Conservation (phyloP, 2,888 invertebrate genomes). For the Limulus polyphemus region DNA sequence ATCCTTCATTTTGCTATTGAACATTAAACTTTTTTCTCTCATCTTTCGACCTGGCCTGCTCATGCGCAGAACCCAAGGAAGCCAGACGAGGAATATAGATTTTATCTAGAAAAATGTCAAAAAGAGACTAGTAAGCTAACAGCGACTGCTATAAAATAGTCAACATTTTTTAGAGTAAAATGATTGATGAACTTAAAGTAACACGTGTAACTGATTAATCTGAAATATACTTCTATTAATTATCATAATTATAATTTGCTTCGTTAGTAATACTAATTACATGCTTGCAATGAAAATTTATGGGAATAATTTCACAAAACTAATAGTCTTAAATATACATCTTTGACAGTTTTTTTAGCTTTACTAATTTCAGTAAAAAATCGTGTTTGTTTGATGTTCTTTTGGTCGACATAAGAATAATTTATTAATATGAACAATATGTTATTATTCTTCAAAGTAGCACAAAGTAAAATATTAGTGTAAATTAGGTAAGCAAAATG, state of each 20-base stretch:
- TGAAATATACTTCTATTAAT: too few relatives aligned
- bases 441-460: too few relatives aligned
- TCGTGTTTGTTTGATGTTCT: too few relatives aligned
- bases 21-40: conserved; percentile 61
- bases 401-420: too few relatives aligned
- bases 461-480: too few relatives aligned
- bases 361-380: too few relatives aligned
- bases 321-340: background rate
- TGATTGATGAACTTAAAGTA: too few relatives aligned
- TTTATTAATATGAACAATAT: too few relatives aligned
- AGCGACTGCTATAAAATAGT: background rate
- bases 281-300: background rate
- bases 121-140: background rate
- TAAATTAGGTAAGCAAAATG: too few relatives aligned
- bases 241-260: background rate
- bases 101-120: conserved; percentile 55
- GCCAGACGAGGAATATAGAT: conserved; percentile 88
- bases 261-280: background rate
- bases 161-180: too few relatives aligned
- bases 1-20: conserved; percentile 54
- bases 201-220: too few relatives aligned
- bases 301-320: background rate
- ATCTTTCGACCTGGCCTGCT: conserved; percentile 83
- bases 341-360: too few relatives aligned
- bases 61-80: conserved; percentile 95